These are phyloP conservation scores for Sarotherodon lohbergeri DNA, from an alignment of 2,113 vertebrate species.

Conservation along the genomic window DNA sequence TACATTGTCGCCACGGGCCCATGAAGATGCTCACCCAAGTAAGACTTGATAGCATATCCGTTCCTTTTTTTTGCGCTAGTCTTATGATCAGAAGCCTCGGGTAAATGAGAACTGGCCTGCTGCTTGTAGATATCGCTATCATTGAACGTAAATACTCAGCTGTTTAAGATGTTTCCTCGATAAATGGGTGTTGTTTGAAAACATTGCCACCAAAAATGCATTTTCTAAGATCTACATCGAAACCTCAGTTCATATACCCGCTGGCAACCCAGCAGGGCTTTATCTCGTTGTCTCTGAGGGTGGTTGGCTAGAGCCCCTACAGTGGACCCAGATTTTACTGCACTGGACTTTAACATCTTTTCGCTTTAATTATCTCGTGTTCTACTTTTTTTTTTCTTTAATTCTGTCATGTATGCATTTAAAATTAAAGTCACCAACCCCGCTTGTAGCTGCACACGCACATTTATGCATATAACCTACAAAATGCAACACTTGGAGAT, in stretches of 20 bases:
- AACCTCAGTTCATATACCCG: background rate
- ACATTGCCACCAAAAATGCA: background rate
- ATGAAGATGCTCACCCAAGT: background rate
- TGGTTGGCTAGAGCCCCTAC: background rate
- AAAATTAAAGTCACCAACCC: background rate
- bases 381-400: fast-evolving
- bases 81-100: background rate
- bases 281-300: background rate
- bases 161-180: background rate
- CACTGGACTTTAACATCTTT: background rate
- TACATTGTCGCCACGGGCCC: background rate
- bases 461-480: background rate
- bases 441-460: background rate
- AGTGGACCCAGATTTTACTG: background rate
- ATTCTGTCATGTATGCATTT: background rate
- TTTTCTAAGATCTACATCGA: background rate
- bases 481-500: background rate
- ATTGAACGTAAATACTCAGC: background rate
- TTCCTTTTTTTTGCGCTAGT: background rate
- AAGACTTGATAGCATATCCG: background rate
- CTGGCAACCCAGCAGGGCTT: background rate
- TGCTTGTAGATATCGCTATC: background rate
- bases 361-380: background rate
- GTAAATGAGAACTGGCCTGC: background rate
- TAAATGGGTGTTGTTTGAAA: background rate